These are phyloP conservation scores for Betta splendens DNA, from an alignment of 2,797 vertebrate genomes.

Conservation along the genomic window DNA sequence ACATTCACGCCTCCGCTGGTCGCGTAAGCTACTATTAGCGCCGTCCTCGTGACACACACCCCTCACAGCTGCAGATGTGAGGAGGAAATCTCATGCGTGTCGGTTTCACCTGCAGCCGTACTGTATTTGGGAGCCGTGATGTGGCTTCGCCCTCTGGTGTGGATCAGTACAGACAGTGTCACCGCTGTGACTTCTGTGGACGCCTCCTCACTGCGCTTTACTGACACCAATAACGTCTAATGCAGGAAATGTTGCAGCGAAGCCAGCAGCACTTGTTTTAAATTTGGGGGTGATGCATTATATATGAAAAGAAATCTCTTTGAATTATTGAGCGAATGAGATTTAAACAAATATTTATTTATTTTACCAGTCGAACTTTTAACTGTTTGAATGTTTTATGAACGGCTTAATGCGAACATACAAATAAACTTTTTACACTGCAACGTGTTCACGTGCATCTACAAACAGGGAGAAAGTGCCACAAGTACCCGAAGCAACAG, in stretches of 20 bases:
- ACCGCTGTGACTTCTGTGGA: slow-evolving; percentile 5
- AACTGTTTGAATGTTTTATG: slow-evolving; percentile 43
- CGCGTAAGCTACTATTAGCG: slow-evolving; percentile 33
- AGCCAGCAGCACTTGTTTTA: slow-evolving; percentile 50
- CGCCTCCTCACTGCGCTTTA: slow-evolving; percentile 8
- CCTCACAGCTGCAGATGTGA: slow-evolving; percentile 33
- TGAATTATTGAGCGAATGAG: slow-evolving; percentile 61
- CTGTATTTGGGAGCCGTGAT: slow-evolving; percentile 9
- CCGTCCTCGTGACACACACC: slow-evolving; percentile 25
- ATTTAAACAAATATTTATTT: slow-evolving; percentile 69
- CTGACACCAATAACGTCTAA: slow-evolving; percentile 26
- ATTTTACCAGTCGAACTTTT: slow-evolving; percentile 35
- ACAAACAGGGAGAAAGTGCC: neutral
- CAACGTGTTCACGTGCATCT: slow-evolving; percentile 1
- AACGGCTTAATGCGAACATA: slow-evolving; percentile 12
- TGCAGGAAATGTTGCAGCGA: slow-evolving; percentile 38
- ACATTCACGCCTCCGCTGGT: slow-evolving; percentile 24
- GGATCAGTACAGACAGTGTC: slow-evolving; percentile 23
- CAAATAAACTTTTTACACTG: slow-evolving; percentile 20
- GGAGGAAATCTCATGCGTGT: slow-evolving; percentile 44
- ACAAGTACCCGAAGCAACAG: slow-evolving; percentile 5
- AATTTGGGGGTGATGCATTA: slow-evolving; percentile 62
- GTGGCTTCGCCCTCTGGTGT: slow-evolving; percentile 36
- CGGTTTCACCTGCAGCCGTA: slow-evolving; percentile 20
- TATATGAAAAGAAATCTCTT: slow-evolving; percentile 60